Conservation (phyloP, 2,888 invertebrate species). For the Alloscopus bannaensis region DNA sequence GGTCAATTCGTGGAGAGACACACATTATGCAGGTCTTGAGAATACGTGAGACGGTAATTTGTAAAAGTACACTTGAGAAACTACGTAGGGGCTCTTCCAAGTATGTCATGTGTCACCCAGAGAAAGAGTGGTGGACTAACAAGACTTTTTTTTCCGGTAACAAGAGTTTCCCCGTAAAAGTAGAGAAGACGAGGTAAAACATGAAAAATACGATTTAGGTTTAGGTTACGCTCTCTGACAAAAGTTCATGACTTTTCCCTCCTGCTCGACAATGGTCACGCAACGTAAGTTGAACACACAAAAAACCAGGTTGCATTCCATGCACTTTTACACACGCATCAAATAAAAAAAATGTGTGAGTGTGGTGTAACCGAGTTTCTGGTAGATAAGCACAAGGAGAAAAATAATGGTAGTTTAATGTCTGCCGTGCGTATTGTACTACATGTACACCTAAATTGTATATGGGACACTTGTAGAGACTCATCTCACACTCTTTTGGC, state of each 20-base stretch:
- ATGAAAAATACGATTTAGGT: too few relatives aligned
- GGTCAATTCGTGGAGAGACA: too few relatives aligned
- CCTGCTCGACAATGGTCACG: not conserved
- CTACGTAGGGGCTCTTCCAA: not conserved
- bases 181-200: not conserved
- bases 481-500: conserved; percentile 55
- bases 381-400: too few relatives aligned
- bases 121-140: not conserved
- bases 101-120: not conserved
- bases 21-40: not conserved
- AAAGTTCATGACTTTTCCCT: not conserved
- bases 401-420: not conserved
- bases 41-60: conserved; percentile 27
- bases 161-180: not conserved
- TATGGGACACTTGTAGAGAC: conserved; percentile 11
- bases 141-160: not conserved
- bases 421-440: not conserved
- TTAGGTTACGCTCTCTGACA: too few relatives aligned
- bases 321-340: not conserved
- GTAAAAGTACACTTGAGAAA: not conserved
- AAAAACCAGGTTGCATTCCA: not conserved
- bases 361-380: too few relatives aligned
- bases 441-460: not conserved
- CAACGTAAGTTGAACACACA: not conserved
- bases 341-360: not conserved